These are phyloP conservation scores for Drosophila guanche DNA, from an alignment of 1,140 invertebrate genomes.

Conservation along the genomic window DNA sequence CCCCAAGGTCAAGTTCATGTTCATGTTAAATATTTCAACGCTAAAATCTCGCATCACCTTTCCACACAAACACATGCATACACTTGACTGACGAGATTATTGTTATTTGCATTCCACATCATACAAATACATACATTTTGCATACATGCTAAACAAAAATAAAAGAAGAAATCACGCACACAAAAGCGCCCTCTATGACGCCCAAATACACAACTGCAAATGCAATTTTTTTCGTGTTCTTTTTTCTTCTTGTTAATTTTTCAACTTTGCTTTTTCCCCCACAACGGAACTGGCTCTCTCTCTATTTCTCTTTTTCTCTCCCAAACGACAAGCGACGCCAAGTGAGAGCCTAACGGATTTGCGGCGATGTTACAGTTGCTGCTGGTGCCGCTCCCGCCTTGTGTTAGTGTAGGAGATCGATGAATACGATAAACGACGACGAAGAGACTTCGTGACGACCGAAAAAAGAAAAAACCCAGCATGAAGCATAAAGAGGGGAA, in stretches of 20 bases:
- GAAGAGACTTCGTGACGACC: constrained; percentile 70
- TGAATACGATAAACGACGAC: constrained; percentile 80
- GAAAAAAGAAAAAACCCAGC: constrained; percentile 47
- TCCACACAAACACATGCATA: constrained; percentile 10
- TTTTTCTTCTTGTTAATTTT: constrained; percentile 44
- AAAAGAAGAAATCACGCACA: constrained; percentile 21
- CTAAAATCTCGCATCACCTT: constrained; percentile 43
- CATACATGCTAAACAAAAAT: constrained; percentile 2
- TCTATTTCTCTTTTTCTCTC: constrained; percentile 17
- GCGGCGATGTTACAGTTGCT: constrained; percentile 63
- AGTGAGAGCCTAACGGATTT: constrained; percentile 63
- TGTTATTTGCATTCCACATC: constrained; percentile 43
- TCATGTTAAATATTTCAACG: constrained; percentile 58
- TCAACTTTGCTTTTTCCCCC: constrained; percentile 66
- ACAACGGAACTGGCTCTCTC: constrained; percentile 32
- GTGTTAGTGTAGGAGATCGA: constrained; percentile 70
- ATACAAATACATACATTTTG: constrained; percentile 11
- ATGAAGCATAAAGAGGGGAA: constrained; percentile 77
- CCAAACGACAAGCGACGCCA: constrained; percentile 20
- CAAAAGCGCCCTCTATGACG: constrained; percentile 50
- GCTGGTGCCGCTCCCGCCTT: constrained; percentile 30
- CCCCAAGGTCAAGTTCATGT: constrained; percentile 70
- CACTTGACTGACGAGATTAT: constrained; percentile 36
- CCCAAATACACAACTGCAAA: constrained; percentile 46
- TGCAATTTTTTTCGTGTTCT: constrained; percentile 54